A percentile compares a stretch with the other conserved stretches of the same genome.
Evolutionary conservation across 2,113 vertebrate species (phyloP).

Genomic region (Oreamnos americanus): DNA sequence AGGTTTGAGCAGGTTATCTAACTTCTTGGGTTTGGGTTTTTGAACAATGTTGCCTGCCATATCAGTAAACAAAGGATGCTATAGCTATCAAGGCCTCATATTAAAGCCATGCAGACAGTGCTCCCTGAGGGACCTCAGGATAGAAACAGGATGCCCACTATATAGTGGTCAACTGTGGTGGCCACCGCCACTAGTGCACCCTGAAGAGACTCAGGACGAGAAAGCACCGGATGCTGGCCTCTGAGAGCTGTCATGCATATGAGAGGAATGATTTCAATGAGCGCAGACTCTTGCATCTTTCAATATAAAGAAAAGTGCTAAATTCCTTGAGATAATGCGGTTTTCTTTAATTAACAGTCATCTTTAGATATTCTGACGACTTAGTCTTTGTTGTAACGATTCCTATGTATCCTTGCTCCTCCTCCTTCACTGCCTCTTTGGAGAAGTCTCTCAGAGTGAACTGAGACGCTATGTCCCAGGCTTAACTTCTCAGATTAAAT

Average conservation of each 20-base stretch:
- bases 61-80: background rate
- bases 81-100: background rate
- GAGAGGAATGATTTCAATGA: background rate
- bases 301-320: background rate
- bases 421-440: rapidly evolving
- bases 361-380: background rate
- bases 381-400: background rate
- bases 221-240: background rate
- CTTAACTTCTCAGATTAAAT: background rate
- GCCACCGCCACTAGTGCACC: background rate
- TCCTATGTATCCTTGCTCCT: background rate
- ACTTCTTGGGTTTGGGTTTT: background rate
- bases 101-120: background rate
- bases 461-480: background rate
- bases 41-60: background rate
- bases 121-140: background rate
- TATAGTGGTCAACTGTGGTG: background rate
- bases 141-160: background rate
- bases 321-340: background rate
- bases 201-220: background rate
- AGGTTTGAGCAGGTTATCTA: background rate
- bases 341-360: background rate
- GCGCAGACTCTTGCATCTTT: background rate
- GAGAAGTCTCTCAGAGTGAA: background rate
- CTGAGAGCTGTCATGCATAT: background rate